Evolutionary conservation across 2,888 invertebrate species (phyloP).

Genomic region (Antheraea assamensis): DNA sequence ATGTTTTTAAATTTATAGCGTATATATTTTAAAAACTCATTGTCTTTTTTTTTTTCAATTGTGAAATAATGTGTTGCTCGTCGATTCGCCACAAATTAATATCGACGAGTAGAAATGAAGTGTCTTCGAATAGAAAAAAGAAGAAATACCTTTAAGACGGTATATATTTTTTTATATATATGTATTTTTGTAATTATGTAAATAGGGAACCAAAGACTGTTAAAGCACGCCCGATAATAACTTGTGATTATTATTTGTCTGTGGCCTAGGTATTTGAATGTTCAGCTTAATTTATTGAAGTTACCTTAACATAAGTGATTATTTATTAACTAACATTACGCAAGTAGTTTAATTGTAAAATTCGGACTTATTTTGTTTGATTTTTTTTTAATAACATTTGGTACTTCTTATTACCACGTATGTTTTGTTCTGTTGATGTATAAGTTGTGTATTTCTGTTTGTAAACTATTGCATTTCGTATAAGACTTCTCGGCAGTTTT

Average conservation of each 20-base stretch:
- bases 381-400: slow-evolving; percentile 24
- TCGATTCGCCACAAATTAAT: slow-evolving; percentile 67
- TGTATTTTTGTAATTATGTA: slow-evolving; percentile 58
- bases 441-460: slow-evolving; percentile 61
- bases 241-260: slow-evolving; percentile 50
- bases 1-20: slow-evolving; percentile 11
- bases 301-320: slow-evolving; percentile 77
- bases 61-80: slow-evolving; percentile 53
- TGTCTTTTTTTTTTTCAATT: slow-evolving; percentile 33
- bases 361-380: slow-evolving; percentile 18
- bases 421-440: slow-evolving; percentile 38
- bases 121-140: slow-evolving; percentile 70
- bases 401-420: slow-evolving; percentile 33
- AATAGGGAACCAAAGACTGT: slow-evolving; percentile 78
- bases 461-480: slow-evolving; percentile 73
- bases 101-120: slow-evolving; percentile 66
- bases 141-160: slow-evolving; percentile 51
- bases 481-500: slow-evolving; percentile 57
- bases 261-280: slow-evolving; percentile 47
- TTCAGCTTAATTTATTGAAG: slow-evolving; percentile 75
- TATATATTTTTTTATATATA: slow-evolving; percentile 25
- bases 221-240: slow-evolving; percentile 55
- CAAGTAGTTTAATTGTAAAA: slow-evolving; percentile 42
- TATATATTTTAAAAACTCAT: slow-evolving; percentile 11
- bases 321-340: slow-evolving; percentile 75